These are phyloP conservation scores for Vesta saturnalis DNA, from an alignment of 2,888 invertebrate genomes.

Conservation along the genomic window DNA sequence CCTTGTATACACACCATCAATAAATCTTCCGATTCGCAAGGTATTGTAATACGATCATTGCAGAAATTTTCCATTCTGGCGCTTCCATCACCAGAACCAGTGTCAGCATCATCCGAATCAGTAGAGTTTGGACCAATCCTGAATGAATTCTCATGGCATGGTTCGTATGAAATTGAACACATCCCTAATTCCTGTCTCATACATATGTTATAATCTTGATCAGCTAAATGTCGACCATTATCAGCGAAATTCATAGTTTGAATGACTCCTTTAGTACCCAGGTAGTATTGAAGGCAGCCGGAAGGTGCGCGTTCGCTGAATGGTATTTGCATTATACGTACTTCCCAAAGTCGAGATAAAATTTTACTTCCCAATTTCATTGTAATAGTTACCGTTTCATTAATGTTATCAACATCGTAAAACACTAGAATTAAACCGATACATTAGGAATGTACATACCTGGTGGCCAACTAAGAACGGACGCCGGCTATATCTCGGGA, in stretches of 20 bases:
- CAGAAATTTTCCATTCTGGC: slow-evolving; percentile 65
- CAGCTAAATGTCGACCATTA: slow-evolving; percentile 82
- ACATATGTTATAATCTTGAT: slow-evolving; percentile 82
- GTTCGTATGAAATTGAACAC: slow-evolving; percentile 81
- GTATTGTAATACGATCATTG: slow-evolving; percentile 78
- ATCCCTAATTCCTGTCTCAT: slow-evolving; percentile 74
- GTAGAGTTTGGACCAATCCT: slow-evolving; percentile 69
- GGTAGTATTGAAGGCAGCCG: slow-evolving; percentile 80
- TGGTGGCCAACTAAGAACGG: too few relatives aligned
- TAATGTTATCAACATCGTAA: slow-evolving; percentile 70
- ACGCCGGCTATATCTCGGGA: too few relatives aligned
- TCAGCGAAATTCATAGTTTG: slow-evolving; percentile 85
- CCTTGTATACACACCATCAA: slow-evolving; percentile 70
- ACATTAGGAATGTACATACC: background rate
- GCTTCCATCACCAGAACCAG: slow-evolving; percentile 39
- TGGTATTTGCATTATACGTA: slow-evolving; percentile 79
- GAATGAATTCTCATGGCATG: slow-evolving; percentile 81
- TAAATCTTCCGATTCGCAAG: slow-evolving; percentile 86
- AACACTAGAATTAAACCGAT: slow-evolving; percentile 67
- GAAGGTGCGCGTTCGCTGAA: slow-evolving; percentile 81
- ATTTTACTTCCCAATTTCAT: slow-evolving; percentile 71
- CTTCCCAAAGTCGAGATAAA: slow-evolving; percentile 80
- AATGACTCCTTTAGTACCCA: slow-evolving; percentile 69
- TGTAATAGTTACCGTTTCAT: slow-evolving; percentile 64
- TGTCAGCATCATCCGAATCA: slow-evolving; percentile 22